phyloP scores from a whole-genome alignment of 2,797 vertebrate genomes.

The Numenius phaeopus region DNA sequence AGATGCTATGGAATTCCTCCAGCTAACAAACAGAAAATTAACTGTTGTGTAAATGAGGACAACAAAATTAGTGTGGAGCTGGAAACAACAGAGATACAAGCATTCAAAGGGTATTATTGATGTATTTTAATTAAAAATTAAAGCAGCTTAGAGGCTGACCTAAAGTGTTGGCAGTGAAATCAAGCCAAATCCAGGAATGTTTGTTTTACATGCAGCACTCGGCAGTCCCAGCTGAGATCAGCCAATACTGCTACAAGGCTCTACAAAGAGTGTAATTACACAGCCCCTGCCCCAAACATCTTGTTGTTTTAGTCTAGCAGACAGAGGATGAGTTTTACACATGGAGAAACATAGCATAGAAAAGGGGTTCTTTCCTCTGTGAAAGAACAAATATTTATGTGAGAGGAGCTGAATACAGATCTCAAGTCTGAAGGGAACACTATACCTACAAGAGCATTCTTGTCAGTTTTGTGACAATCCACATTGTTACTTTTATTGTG shows the following conservation, averaged over 20 bases:
- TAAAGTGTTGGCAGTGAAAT: neutral
- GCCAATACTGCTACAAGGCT: neutral
- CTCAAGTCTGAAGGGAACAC: neutral
- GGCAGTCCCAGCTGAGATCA: neutral
- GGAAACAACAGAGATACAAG: conserved; percentile 23
- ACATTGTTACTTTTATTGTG: neutral
- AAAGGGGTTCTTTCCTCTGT: neutral
- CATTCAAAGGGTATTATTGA: conserved; percentile 24
- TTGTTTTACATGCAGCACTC: neutral
- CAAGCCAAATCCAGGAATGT: neutral
- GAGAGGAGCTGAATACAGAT: neutral
- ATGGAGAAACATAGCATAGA: neutral
- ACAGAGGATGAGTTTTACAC: neutral
- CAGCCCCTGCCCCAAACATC: neutral
- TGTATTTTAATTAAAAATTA: conserved; percentile 62
- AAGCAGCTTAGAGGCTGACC: neutral
- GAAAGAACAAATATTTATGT: neutral
- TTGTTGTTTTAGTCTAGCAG: neutral
- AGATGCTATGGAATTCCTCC: neutral
- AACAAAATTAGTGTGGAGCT: neutral
- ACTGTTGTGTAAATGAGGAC: conserved; percentile 19
- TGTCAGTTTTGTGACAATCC: neutral
- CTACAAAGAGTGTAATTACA: neutral
- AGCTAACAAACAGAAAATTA: conserved; percentile 52
- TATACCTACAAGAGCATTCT: neutral